Percentiles rank a stretch among this genome's conserved stretches.
Evolutionary conservation across 2,888 invertebrate species (phyloP).

Genomic region (Acrobasis consociella): DNA sequence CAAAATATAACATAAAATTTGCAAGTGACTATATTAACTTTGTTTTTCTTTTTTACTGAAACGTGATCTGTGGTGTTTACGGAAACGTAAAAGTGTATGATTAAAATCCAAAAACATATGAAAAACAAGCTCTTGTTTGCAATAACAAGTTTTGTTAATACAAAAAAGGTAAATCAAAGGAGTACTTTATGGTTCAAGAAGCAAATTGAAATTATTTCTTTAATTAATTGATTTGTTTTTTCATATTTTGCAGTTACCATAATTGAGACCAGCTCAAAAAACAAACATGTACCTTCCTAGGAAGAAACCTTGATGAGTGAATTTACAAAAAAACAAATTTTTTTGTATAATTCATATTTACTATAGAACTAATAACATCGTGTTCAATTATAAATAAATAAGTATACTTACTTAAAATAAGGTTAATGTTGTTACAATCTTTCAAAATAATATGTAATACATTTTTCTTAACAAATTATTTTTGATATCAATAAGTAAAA

Average conservation of each 20-base stretch:
- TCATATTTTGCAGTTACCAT: neutral
- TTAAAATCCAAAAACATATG: neutral
- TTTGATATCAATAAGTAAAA: too few relatives aligned
- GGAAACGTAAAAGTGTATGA: conserved; percentile 24
- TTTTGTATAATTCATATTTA: neutral
- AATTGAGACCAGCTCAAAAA: neutral
- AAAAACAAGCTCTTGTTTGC: conserved; percentile 8
- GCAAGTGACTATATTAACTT: neutral
- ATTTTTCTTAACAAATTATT: too few relatives aligned
- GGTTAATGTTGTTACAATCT: too few relatives aligned
- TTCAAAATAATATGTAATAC: too few relatives aligned
- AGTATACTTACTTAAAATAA: too few relatives aligned
- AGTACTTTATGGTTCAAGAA: conserved; percentile 10
- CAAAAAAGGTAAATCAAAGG: neutral
- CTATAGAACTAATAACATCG: too few relatives aligned
- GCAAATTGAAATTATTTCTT: neutral
- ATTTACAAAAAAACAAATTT: neutral
- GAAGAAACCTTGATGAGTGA: neutral
- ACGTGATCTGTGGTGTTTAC: conserved; percentile 28
- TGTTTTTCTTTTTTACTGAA: conserved; percentile 5
- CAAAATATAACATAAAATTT: neutral
- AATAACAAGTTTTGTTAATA: neutral
- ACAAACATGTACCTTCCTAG: neutral
- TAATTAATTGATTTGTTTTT: conserved; percentile 9
- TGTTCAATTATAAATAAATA: too few relatives aligned